These are phyloP conservation scores for Setipinna tenuifilis DNA, from an alignment of 2,797 vertebrate genomes.

Conservation along the genomic window DNA sequence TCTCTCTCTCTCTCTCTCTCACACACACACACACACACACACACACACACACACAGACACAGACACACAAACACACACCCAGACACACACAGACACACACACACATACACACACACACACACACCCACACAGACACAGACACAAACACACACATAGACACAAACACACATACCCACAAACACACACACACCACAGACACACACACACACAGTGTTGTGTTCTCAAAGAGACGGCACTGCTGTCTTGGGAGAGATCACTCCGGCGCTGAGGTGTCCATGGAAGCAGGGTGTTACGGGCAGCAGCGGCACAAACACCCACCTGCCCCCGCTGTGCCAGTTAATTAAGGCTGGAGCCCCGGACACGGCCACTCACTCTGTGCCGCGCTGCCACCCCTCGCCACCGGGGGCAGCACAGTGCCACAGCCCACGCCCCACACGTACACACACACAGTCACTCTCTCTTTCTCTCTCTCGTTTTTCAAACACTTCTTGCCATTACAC, in stretches of 20 bases:
- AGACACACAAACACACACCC: too few species aligned
- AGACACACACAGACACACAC: too few species aligned
- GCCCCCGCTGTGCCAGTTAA: slow-evolving; percentile 77
- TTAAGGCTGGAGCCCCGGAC: slow-evolving; percentile 69
- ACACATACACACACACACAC: too few species aligned
- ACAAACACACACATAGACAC: too few species aligned
- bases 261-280: slow-evolving; percentile 8
- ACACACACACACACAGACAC: too few species aligned
- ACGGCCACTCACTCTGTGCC: slow-evolving; percentile 51
- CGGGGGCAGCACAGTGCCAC: slow-evolving; percentile 50
- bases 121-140: too few species aligned
- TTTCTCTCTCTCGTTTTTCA: too few species aligned
- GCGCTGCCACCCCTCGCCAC: slow-evolving; percentile 24
- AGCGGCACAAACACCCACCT: slow-evolving; percentile 49
- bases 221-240: background rate
- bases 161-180: too few species aligned
- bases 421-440: slow-evolving; percentile 51
- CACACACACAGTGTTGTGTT: too few species aligned
- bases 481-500: background rate
- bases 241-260: background rate
- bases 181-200: too few species aligned
- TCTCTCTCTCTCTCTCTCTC: too few species aligned
- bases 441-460: background rate
- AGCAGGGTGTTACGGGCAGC: slow-evolving; percentile 38
- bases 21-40: too few species aligned